Conservation (phyloP, 1,140 invertebrate species). For the Drosophila jambulina region DNA sequence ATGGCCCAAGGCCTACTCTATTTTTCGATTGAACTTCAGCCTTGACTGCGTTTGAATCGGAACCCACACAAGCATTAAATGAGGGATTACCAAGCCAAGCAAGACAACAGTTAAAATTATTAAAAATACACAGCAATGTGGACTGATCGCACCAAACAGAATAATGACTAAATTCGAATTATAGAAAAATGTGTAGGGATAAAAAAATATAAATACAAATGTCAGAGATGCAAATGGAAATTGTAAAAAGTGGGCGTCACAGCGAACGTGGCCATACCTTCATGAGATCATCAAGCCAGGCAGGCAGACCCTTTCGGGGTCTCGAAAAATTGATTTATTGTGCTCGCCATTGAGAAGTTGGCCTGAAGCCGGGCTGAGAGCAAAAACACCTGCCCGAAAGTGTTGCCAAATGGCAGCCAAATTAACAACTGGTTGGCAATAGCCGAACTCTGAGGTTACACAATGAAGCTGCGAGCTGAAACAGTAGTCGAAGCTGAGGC, state of each 20-base stretch:
- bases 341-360: conserved; percentile 38
- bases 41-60: conserved; percentile 15
- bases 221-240: conserved; percentile 8
- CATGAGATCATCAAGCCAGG: conserved; percentile 43
- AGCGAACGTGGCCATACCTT: conserved; percentile 5
- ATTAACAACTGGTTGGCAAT: conserved; percentile 74
- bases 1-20: conserved; percentile 9
- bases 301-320: conserved; percentile 33
- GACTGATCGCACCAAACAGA: conserved; percentile 12
- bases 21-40: conserved; percentile 20
- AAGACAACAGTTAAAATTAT: conserved; percentile 5
- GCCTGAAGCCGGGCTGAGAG: conserved; percentile 15
- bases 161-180: conserved; percentile 33
- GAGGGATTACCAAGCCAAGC: conserved; percentile 26
- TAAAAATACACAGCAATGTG: not conserved
- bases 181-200: not conserved
- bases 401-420: conserved; percentile 64
- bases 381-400: conserved; percentile 46
- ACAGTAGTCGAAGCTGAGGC: conserved; percentile 1
- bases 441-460: conserved; percentile 53
- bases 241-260: conserved; percentile 31
- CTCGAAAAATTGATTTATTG: conserved; percentile 53
- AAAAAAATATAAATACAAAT: conserved; percentile 8
- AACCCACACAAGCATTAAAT: conserved; percentile 28
- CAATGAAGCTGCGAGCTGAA: conserved; percentile 37